Evolutionary conservation across 2,888 invertebrate species (phyloP), one percentile per base, ranked within the genome.

Genomic region (Brachynemurus nebulosus): DNA sequence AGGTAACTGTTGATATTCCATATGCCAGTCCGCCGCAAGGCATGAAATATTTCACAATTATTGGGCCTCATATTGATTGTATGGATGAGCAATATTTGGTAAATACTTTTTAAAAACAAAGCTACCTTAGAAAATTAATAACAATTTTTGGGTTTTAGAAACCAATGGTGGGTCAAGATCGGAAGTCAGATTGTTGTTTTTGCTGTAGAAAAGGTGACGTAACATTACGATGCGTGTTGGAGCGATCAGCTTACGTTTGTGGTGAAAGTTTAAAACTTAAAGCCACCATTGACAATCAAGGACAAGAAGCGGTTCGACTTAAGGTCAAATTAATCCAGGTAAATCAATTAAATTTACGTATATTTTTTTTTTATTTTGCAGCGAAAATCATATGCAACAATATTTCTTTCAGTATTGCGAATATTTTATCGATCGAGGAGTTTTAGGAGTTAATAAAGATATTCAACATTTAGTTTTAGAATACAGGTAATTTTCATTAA

Each of bases 1-100:
- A 65, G 66, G 66, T 73, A 19, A 76, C 76, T 4, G 73, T 84
- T 39, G 83, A 84, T 59, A 78, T 84, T 51, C 83, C 83, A 1
- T 83, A 82, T 57, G 80, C 82, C 2, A 81, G 80, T 41, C 80
- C 82, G 2, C 83, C 83, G 0, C 82, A 83, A 58, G 81, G 82
- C 9, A 78, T 82, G 68, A 83, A 83, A 58, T 83, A 84, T 60
- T 84, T 84, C 60, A 82, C 83, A 2, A 69, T 84, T 37, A 78
- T 84, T 52, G 83, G 82, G 2, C 83, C 83, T 11, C 79, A 81
- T 56, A 80, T 81, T 53, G 83, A 84, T 62, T 82, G 82, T 60
- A 82, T 82, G 81, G 83, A 84, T 51, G 81, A 82, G 58, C 77
- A 80, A 55, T 82, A 80, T 59, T 63, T 83, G 68, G 82, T 82